phyloP scores from a whole-genome alignment of 92 coral and sea anemone genomes.

The Zoanthus sociatus region DNA sequence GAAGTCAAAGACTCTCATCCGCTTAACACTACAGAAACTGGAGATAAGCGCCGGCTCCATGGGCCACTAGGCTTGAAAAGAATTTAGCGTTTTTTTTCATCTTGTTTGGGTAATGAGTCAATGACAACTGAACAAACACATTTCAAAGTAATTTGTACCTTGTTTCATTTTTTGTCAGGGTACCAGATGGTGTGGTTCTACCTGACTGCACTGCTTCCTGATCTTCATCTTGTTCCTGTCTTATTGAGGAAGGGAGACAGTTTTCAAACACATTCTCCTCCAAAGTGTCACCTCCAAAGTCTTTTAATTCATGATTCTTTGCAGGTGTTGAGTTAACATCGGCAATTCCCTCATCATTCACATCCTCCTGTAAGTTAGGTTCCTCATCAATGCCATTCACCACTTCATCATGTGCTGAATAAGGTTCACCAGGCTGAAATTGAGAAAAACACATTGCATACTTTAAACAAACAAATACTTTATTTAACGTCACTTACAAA shows the following conservation, averaged over 20 bases:
- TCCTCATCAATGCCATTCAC: constrained; percentile 41
- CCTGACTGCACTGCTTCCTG: constrained; percentile 51
- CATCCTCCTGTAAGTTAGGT: constrained; percentile 3
- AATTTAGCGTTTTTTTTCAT: too few relatives aligned
- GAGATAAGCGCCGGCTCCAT: too few relatives aligned
- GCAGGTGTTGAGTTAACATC: constrained; percentile 22
- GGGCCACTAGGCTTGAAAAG: too few relatives aligned
- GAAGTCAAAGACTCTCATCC: too few relatives aligned
- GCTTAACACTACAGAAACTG: too few relatives aligned
- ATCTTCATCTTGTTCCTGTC: constrained; percentile 44
- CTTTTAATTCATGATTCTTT: not conserved
- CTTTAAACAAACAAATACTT: too few relatives aligned
- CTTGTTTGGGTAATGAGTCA: too few relatives aligned
- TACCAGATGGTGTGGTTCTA: constrained; percentile 70
- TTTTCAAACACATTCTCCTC: constrained; percentile 33
- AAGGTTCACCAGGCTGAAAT: constrained; percentile 3
- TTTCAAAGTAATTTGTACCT: constrained; percentile 1
- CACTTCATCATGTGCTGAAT: constrained; percentile 8
- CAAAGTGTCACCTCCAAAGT: not conserved
- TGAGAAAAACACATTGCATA: not conserved
- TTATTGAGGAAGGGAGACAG: not conserved
- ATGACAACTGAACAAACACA: too few relatives aligned
- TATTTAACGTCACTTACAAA: too few relatives aligned
- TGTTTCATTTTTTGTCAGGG: constrained; percentile 62
- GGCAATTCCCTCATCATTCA: constrained; percentile 38